phyloP scores from a whole-genome alignment of 2,113 vertebrate genomes.

The Calyptomena viridis region DNA sequence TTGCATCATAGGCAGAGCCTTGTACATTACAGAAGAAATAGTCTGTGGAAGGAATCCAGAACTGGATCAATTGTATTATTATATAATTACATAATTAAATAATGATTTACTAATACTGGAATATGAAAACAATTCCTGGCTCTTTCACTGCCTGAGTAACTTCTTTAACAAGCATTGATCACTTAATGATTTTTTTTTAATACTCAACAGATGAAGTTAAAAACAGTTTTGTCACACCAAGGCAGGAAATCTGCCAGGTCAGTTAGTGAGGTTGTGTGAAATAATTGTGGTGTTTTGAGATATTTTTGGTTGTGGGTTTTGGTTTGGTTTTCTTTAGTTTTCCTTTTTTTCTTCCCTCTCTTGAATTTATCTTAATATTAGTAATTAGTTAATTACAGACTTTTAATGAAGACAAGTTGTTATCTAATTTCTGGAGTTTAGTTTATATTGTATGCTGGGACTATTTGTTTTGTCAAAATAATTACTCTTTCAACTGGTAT shows the following conservation, averaged over 20 bases:
- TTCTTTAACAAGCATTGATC: neutral
- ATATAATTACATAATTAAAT: neutral
- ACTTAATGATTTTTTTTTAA: neutral
- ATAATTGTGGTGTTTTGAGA: neutral
- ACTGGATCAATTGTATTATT: neutral
- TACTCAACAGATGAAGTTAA: neutral
- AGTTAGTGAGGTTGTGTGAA: neutral
- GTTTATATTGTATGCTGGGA: neutral
- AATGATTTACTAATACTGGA: neutral
- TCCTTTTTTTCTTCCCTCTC: neutral
- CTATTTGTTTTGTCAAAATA: conserved; percentile 1
- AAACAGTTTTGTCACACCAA: neutral
- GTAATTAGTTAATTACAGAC: neutral
- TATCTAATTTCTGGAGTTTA: neutral
- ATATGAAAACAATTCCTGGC: neutral
- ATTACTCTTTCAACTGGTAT: neutral
- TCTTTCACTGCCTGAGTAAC: neutral
- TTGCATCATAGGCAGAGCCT: neutral
- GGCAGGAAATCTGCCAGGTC: neutral
- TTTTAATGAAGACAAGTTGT: neutral
- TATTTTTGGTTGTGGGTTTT: neutral
- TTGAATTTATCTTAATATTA: neutral
- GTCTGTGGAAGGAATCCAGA: neutral
- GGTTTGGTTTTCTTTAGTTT: neutral
- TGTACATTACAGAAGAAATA: neutral